Conservation (phyloP, 2,888 invertebrate genomes). For the Drosophila parthenogenetica region DNA sequence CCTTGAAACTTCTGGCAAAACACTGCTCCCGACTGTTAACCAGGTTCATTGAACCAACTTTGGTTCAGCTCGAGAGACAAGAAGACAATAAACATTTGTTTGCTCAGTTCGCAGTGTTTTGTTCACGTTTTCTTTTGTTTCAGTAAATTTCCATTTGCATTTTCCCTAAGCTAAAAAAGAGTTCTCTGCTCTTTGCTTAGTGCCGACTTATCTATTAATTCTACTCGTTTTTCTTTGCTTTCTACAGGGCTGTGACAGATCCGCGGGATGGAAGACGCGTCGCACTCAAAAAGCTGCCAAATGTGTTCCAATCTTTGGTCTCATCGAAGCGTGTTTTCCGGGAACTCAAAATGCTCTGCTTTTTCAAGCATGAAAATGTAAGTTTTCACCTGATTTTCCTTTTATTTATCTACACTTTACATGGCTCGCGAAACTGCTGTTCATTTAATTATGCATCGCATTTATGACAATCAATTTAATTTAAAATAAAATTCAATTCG, state of each 20-base stretch:
- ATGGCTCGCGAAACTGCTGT: conserved; percentile 7
- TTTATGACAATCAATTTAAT: conserved; percentile 65
- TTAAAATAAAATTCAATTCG: conserved; percentile 56
- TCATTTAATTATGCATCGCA: conserved; percentile 57
- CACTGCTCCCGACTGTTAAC: neutral
- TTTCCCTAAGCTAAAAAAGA: neutral
- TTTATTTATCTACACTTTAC: conserved; percentile 7
- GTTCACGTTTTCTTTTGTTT: conserved; percentile 54
- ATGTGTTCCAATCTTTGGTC: conserved; percentile 99
- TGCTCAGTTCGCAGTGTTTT: conserved; percentile 32
- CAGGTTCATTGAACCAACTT: conserved; percentile 64
- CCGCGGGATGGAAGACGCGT: conserved; percentile 99
- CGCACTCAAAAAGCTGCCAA: conserved; percentile 99
- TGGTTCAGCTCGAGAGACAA: conserved; percentile 22
- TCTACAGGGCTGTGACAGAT: conserved; percentile 98
- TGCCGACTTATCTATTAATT: neutral
- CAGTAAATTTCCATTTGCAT: conserved; percentile 32
- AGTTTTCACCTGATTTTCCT: conserved; percentile 86
- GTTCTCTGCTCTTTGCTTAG: neutral
- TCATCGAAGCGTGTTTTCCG: conserved; percentile 99
- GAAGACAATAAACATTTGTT: conserved; percentile 48
- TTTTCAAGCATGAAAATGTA: conserved; percentile 99
- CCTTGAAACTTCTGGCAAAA: neutral
- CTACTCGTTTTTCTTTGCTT: conserved; percentile 1
- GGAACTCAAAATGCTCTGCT: conserved; percentile 99